Evolutionary conservation across 2,113 vertebrate species (phyloP), one percentile per base, ranked within the genome.

Genomic region (Manacus vitellinus): DNA sequence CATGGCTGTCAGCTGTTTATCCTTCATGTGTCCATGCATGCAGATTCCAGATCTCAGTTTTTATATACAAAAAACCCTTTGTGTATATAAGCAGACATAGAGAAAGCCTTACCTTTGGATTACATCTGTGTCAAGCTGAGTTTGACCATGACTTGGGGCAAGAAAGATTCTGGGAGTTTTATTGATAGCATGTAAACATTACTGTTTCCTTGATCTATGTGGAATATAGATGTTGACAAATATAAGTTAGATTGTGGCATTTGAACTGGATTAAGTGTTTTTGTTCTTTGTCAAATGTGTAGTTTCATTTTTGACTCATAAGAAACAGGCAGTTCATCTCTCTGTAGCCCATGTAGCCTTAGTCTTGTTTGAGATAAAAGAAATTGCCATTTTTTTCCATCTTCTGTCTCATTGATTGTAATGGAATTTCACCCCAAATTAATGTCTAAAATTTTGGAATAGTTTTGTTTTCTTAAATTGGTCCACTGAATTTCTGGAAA

Each of bases 401-500:
- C 23, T 88, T 54, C 23, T 86, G 65, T 35, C 43, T 94, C 41
- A 37, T 18, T 85, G 72, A 67, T 66, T 82, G 31, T 20, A 12
- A 39, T 85, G 41, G 66, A 89, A 91, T 66, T 81, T 73, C 41
- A 75, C 27, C 8, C 33, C 68, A 73, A 56, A 85, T 95, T 55
- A 88, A 84, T 71, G 63, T 89, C 27, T 81, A 12, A 76, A 65
- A 8, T 74, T 87, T 71, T 62, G 10, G 77, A 46, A 61, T 44
- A 77, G 59, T 47, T 84, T 70, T 55, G 83, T 88, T 94, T 96
- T 82, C 73, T 76, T 81, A 88, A 83, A 85, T 55, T 75, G 71
- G 59, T 91, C 63, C 31, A 41, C 56, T 88, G 76, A 93, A 71
- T 55, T 95, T 77, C 72, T 95, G 88, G 76, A 88, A 94, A 96